Evolutionary conservation across 2,113 vertebrate species (phyloP).

Genomic region (Andinoacara biseriatus): DNA sequence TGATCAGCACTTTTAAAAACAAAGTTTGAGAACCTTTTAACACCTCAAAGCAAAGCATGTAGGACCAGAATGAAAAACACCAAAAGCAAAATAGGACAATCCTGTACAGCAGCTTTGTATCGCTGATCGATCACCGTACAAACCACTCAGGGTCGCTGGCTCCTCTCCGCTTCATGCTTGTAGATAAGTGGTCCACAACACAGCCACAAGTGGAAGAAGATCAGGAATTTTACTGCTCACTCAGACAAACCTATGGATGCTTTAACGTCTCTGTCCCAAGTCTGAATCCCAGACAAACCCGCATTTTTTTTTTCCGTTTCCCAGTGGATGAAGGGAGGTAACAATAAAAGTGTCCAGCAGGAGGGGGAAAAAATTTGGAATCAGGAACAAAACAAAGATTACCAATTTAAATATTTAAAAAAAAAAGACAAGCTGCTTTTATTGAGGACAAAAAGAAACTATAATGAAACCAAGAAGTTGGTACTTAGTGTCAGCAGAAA

Average conservation of each 20-base stretch:
- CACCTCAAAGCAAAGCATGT: neutral
- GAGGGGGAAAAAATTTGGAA: too few species aligned
- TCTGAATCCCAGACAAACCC: neutral
- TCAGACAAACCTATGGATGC: neutral
- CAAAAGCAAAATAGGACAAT: conserved; percentile 29
- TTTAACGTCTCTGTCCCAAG: neutral
- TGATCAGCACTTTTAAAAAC: neutral
- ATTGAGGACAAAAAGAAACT: too few species aligned
- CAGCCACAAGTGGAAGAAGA: neutral
- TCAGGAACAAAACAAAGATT: too few species aligned
- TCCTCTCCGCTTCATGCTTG: neutral
- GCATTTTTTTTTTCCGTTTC: neutral
- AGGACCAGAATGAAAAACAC: conserved; percentile 11
- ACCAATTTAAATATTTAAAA: too few species aligned
- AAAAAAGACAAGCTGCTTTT: too few species aligned
- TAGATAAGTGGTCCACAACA: neutral
- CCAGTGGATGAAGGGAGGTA: neutral
- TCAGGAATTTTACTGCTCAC: neutral
- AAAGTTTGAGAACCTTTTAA: neutral
- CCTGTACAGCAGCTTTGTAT: conserved; percentile 3
- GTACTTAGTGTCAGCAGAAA: too few species aligned
- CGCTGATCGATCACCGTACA: neutral
- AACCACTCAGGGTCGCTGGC: conserved; percentile 41
- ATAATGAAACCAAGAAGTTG: too few species aligned
- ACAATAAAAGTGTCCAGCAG: too few species aligned